These are phyloP conservation scores for Mimumesa dahlbomi DNA, from an alignment of 2,888 invertebrate genomes.

Conservation along the genomic window DNA sequence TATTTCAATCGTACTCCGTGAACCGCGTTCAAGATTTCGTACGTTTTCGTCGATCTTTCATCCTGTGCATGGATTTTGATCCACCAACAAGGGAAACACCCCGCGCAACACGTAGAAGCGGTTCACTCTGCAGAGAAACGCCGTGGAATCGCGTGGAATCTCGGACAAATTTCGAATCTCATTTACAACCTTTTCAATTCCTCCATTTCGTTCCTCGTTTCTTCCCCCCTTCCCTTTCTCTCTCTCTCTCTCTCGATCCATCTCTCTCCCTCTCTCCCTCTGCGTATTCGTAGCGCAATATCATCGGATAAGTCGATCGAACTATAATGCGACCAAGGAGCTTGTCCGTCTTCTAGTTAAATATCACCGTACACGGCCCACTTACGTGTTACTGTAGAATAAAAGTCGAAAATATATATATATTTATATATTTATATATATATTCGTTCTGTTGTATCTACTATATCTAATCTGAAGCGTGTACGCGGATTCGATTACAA, in stretches of 20 bases:
- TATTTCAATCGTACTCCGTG: constrained; percentile 4
- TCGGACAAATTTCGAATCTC: too few relatives aligned
- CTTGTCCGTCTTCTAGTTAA: constrained; percentile 43
- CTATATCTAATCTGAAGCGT: constrained; percentile 38
- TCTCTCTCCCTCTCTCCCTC: neutral
- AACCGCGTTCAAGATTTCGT: constrained; percentile 18
- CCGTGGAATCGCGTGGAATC: neutral
- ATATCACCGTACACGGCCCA: constrained; percentile 38
- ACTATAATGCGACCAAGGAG: constrained; percentile 65
- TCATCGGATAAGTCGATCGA: constrained; percentile 56
- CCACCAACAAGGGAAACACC: constrained; percentile 31
- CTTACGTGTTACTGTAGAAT: constrained; percentile 62
- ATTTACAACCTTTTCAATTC: too few relatives aligned
- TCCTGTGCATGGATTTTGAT: constrained; percentile 1
- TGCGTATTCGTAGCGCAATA: neutral
- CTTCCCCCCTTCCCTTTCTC: neutral
- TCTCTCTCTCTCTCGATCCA: neutral
- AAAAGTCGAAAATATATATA: constrained; percentile 72
- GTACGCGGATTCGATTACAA: constrained; percentile 17
- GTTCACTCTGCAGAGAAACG: constrained; percentile 40
- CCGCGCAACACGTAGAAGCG: constrained; percentile 19
- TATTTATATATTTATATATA: constrained; percentile 44
- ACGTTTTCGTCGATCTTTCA: neutral
- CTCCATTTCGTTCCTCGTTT: neutral
- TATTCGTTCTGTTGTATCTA: constrained; percentile 41